Evolutionary conservation across 1,140 invertebrate species (phyloP), one percentile per base, ranked within the genome.

Genomic region (Megathymus violae): DNA sequence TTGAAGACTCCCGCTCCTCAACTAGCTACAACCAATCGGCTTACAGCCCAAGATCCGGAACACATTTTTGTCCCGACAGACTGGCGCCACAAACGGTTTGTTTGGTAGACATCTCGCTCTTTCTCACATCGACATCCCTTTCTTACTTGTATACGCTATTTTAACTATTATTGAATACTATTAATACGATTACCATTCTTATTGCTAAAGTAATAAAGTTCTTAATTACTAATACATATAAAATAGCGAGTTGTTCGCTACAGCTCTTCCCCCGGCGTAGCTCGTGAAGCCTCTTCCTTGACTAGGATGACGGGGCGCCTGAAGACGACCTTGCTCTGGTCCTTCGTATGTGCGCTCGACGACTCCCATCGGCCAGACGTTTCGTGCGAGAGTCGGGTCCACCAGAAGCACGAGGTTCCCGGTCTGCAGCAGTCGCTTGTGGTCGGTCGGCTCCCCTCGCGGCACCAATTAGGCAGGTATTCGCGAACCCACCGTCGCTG

Each of bases 211-310:
- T n/a, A n/a, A n/a, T n/a, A n/a, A n/a, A n/a, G n/a, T n/a, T n/a
- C n/a, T n/a, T n/a, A n/a, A n/a, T n/a, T n/a, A n/a, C n/a, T n/a
- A n/a, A n/a, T n/a, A n/a, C n/a, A n/a, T n/a, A n/a, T n/a, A n/a
- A n/a, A n/a, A n/a, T n/a, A 50, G 19, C 19, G 19, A 22, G 19
- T 22, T 22, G 19, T 22, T 5, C 19, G 19, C 5, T 22, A 40
- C 5, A 4, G 11, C 41, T 51, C 27, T 51, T 11, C 51, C 51
- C 51, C 36, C 38, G 51, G 38, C 51, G 38, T 19, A 54, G 51
- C 25, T 54, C 13, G 16, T 34, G 51, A 15, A 40, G 51, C 51
- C 48, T 51, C 31, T 25, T 51, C 22, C 6, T 34, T n/a, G 7
- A 13, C 10, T 14, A 51, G 22, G 48, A 31, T 27, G 38, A 54